phyloP scores from a whole-genome alignment of 2,888 invertebrate genomes.

The Tiliacea aurago region DNA sequence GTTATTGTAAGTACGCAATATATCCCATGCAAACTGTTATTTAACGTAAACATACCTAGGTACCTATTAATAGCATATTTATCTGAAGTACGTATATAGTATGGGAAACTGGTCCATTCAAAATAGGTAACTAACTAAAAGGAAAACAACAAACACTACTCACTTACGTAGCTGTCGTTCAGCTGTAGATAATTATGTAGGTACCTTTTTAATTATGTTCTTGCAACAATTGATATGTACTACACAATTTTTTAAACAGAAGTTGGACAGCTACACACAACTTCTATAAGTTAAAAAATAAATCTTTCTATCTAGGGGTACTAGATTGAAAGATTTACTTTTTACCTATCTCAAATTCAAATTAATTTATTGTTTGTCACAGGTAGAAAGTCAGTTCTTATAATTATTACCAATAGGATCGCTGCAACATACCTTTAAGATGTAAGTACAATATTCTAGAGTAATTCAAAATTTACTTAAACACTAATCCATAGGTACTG shows the following conservation, averaged over 20 bases:
- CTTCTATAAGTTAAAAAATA: not conserved
- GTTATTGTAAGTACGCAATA: not conserved
- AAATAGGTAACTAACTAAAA: slow-evolving; percentile 11
- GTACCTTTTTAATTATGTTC: too few species aligned
- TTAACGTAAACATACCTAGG: slow-evolving; percentile 3
- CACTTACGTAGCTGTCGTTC: not conserved
- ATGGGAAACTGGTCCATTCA: slow-evolving; percentile 33
- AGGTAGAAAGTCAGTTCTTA: not conserved
- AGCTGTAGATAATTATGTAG: too few species aligned
- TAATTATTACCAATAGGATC: not conserved
- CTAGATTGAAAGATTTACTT: too few species aligned
- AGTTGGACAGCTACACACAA: not conserved
- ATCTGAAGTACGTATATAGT: not conserved
- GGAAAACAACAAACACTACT: slow-evolving; percentile 22
- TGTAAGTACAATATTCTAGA: not conserved
- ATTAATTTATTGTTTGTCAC: not conserved
- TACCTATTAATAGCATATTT: slow-evolving; percentile 14
- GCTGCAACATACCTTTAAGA: not conserved
- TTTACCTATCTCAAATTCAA: not conserved
- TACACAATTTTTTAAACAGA: not conserved
- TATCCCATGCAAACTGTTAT: not conserved
- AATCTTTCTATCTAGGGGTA: too few species aligned
- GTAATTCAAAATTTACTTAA: not conserved
- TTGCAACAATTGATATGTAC: not conserved
- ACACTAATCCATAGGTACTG: too few species aligned